Evolutionary conservation across 2,113 vertebrate species (phyloP).

Genomic region (Acanthochromis polyacanthus): DNA sequence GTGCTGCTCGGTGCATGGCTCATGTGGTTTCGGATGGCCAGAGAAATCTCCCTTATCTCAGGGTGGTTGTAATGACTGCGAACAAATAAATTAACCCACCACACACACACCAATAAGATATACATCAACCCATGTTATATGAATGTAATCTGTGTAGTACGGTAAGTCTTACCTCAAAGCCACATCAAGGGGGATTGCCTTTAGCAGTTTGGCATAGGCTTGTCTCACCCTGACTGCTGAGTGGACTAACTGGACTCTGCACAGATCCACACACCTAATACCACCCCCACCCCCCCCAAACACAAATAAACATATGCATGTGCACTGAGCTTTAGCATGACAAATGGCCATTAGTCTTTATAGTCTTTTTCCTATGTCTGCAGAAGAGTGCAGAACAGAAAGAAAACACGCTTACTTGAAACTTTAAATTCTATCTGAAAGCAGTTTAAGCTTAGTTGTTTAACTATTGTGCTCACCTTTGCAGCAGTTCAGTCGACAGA

Average conservation of each 20-base stretch:
- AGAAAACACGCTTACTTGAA: background rate
- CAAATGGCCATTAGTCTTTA: background rate
- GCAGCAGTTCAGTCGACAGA: constrained; percentile 92
- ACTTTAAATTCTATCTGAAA: too few species aligned
- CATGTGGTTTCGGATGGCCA: constrained; percentile 95
- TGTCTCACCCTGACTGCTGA: constrained; percentile 92
- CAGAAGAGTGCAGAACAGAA: background rate
- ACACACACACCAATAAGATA: background rate
- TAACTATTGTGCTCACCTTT: constrained; percentile 85
- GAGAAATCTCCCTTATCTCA: constrained; percentile 94
- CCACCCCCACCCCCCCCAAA: background rate
- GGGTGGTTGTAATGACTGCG: constrained; percentile 91
- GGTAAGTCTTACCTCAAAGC: constrained; percentile 88
- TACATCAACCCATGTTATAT: background rate
- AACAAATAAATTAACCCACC: background rate
- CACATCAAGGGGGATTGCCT: constrained; percentile 93
- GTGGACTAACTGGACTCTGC: constrained; percentile 94
- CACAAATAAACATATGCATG: constrained; percentile 12
- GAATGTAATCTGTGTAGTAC: rapidly evolving
- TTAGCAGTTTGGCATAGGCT: constrained; percentile 94
- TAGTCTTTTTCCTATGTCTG: background rate
- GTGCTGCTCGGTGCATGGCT: constrained; percentile 94
- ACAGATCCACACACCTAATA: constrained; percentile 94
- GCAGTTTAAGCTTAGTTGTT: too few species aligned
- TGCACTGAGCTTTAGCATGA: background rate